These are phyloP conservation scores for Ectemnius continuus DNA, from an alignment of 2,888 invertebrate genomes.

Conservation along the genomic window DNA sequence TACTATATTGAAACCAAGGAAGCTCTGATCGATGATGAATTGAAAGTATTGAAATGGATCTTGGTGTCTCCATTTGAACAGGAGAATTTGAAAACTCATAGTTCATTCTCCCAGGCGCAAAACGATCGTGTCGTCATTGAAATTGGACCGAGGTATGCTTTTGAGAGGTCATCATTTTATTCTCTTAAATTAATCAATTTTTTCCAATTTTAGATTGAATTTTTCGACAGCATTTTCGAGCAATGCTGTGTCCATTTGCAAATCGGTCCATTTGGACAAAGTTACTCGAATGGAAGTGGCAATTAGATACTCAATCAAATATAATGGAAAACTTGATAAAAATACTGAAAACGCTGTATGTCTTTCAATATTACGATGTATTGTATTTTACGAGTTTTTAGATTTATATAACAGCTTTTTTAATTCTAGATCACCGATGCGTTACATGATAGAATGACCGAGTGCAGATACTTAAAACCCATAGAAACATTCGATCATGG, in stretches of 20 bases:
- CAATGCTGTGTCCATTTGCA: constrained; percentile 96
- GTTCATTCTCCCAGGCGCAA: constrained; percentile 75
- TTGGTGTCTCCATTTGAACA: constrained; percentile 85
- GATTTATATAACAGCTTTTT: neutral
- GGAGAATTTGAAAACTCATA: constrained; percentile 80
- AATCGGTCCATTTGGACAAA: constrained; percentile 87
- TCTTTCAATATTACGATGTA: constrained; percentile 24
- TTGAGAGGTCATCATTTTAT: too few relatives aligned
- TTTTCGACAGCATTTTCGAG: constrained; percentile 98
- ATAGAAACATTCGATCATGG: constrained; percentile 80
- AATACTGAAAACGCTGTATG: constrained; percentile 67
- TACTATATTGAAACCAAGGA: constrained; percentile 84
- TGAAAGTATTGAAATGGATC: constrained; percentile 87
- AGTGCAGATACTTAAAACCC: constrained; percentile 88
- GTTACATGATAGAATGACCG: constrained; percentile 96
- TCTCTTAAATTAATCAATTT: constrained; percentile 5
- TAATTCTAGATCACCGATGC: constrained; percentile 79
- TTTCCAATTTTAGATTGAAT: constrained; percentile 83
- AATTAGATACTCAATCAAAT: constrained; percentile 82
- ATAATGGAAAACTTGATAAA: constrained; percentile 65
- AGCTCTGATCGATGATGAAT: constrained; percentile 81
- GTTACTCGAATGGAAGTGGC: constrained; percentile 91
- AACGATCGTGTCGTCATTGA: constrained; percentile 83
- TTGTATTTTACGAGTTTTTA: neutral
- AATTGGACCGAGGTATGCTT: constrained; percentile 89